Evolutionary conservation across 2,888 invertebrate genomes (phyloP), one percentile per base, ranked within the genome.

Genomic region (Liposcelis brunnea): DNA sequence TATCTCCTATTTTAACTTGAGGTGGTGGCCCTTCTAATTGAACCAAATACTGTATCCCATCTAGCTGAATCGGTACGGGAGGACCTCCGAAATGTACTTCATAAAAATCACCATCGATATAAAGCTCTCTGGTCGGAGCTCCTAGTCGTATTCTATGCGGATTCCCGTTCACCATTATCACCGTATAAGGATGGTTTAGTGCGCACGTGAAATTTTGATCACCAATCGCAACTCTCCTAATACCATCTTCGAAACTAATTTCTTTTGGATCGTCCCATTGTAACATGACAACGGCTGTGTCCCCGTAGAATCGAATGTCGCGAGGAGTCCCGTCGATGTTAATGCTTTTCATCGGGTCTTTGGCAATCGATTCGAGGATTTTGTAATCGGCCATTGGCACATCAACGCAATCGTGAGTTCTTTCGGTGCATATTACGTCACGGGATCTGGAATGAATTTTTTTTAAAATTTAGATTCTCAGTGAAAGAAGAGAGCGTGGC

Each of bases 1-100:
- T 76, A 2, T 63, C 66, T 31, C 75, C 76, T 49, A 97, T 89
- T 60, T 85, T 84, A 1, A 97, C 94, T 64, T 87, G 87, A 0
- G 97, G 97, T 2, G 90, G 77, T 0, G 90, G 87, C 0, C 94
- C 94, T 55, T 85, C 84, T 7, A 98, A 66, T 55, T 84, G 80
- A 1, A 97, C 71, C 49, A 80, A 75, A 1, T 80, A 81, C 47
- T 82, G 80, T 31, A 94, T 75, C 2, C 80, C 80, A 47, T 82
- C 79, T 32, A 95, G 71, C 36, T 82, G 77, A 8, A 93, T 78
- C 1, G 76, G 74, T 42, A 89, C 73, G 1, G 87, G 80, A 38
- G 84, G 80, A 1, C 90, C 91, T 31, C 86, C 90, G 60, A 97
- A 97, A 61, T 82, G 85, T 55, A 90, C 86, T 59, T 93, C 93